Evolutionary conservation across 2,113 vertebrate genomes (phyloP).

Genomic region (Istiophorus platypterus): DNA sequence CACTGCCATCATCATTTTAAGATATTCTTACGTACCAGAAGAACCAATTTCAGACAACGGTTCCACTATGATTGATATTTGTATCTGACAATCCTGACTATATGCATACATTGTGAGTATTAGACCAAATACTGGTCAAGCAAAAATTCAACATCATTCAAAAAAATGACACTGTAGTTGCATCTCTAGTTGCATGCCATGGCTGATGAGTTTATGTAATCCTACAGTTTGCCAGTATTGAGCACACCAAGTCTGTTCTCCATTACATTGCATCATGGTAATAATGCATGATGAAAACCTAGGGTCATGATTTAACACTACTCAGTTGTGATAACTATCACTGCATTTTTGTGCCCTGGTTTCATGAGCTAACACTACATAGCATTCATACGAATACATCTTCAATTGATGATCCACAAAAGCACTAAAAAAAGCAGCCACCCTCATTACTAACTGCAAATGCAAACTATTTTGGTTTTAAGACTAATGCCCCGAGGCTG

Average conservation of each 20-base stretch:
- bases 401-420: not conserved
- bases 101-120: too few relatives aligned
- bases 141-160: not conserved
- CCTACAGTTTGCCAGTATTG: conserved; percentile 15
- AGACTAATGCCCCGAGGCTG: not conserved
- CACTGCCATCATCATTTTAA: too few relatives aligned
- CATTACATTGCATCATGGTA: not conserved
- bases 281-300: not conserved
- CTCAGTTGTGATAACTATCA: not conserved
- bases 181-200: conserved; percentile 2
- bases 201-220: conserved; percentile 42
- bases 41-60: too few relatives aligned
- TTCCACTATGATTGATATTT: too few relatives aligned
- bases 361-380: not conserved
- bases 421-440: not conserved
- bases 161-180: not conserved
- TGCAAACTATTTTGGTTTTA: not conserved
- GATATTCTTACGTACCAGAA: too few relatives aligned
- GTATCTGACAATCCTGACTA: too few relatives aligned
- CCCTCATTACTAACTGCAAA: not conserved
- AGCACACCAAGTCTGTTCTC: not conserved
- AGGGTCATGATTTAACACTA: not conserved
- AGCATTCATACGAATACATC: not conserved
- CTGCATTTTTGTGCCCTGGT: not conserved
- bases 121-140: conserved; percentile 2